phyloP scores from a whole-genome alignment of 2,113 vertebrate species.

The Corythoichthys haematopterus region DNA sequence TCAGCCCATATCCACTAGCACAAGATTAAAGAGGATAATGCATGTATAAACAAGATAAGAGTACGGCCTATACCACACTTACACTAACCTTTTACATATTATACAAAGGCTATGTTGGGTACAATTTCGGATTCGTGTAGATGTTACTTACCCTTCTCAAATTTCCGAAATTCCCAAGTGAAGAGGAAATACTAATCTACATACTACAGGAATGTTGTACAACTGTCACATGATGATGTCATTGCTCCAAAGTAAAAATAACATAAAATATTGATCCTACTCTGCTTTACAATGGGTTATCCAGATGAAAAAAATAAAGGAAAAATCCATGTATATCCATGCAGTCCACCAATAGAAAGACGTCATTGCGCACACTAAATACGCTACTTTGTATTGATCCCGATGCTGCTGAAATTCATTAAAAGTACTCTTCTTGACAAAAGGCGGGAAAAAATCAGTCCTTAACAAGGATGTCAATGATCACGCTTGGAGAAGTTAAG shows the following conservation, averaged over 20 bases:
- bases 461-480: not conserved
- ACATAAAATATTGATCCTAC: not conserved
- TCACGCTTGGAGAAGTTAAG: constrained; percentile 1
- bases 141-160: constrained; percentile 44
- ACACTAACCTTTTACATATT: constrained; percentile 1
- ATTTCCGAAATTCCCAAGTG: constrained; percentile 6
- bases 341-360: constrained; percentile 11
- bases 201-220: constrained; percentile 10
- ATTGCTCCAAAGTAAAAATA: constrained; percentile 25
- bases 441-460: not conserved
- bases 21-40: constrained; percentile 35
- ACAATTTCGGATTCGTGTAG: not conserved
- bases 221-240: constrained; percentile 35
- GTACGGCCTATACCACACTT: constrained; percentile 11
- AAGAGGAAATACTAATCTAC: constrained; percentile 17
- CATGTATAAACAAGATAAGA: constrained; percentile 24
- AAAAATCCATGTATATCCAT: constrained; percentile 8
- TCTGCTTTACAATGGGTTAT: constrained; percentile 4
- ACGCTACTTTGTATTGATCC: constrained; percentile 4
- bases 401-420: constrained; percentile 4
- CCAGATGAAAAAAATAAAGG: constrained; percentile 4
- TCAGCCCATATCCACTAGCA: constrained; percentile 26
- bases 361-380: constrained; percentile 3
- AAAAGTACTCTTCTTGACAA: constrained; percentile 9
- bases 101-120: not conserved